phyloP scores from a whole-genome alignment of 23 tunicate species.

The Styela clava region DNA sequence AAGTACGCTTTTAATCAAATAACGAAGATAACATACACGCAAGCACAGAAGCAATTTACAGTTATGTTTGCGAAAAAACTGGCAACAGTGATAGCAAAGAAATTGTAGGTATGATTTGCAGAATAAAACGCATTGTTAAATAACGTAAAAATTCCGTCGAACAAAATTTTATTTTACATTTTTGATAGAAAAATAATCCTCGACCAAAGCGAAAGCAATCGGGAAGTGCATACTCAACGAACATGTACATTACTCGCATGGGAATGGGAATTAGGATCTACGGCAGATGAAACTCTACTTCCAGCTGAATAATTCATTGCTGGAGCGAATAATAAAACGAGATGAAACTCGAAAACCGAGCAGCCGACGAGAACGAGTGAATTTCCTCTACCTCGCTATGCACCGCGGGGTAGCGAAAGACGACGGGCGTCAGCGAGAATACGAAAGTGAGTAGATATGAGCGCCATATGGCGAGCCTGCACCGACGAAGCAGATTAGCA shows the following conservation, averaged over 20 bases:
- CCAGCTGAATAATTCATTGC: background rate
- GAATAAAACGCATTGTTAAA: no score
- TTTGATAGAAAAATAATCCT: no score
- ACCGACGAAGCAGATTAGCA: background rate
- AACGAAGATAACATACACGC: background rate
- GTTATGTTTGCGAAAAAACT: no score
- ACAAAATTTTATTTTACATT: no score
- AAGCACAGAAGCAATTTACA: no score
- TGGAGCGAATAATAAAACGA: background rate
- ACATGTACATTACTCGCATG: background rate
- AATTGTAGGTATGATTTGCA: no score
- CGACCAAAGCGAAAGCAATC: background rate
- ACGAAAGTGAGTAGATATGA: background rate
- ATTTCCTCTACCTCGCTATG: background rate
- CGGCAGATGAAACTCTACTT: background rate
- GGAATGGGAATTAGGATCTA: background rate
- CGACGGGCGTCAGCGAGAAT: conserved; percentile 10
- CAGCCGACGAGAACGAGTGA: no score
- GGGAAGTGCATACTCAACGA: background rate
- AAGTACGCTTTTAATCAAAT: background rate
- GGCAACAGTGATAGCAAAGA: no score
- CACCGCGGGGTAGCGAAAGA: conserved; percentile 28
- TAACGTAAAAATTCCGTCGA: no score
- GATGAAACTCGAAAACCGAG: background rate
- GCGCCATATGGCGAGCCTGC: conserved; percentile 29